Evolutionary conservation across 2,113 vertebrate genomes (phyloP), one percentile per base, ranked within the genome.

Genomic region (Dolichotis patagonum): DNA sequence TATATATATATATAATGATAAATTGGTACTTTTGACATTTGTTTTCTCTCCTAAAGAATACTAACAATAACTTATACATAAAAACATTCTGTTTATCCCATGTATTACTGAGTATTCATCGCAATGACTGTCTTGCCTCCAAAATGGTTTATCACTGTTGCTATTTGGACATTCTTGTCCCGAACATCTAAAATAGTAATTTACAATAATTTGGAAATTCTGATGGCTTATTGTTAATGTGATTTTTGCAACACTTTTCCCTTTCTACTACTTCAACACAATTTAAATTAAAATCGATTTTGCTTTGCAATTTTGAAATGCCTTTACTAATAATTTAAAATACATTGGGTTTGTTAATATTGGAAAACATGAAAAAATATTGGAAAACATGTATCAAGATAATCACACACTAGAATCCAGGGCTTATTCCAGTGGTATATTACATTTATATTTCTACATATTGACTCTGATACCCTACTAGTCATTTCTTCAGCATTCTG

Each of bases 271-370:
- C 49, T 91, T 94, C 85, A 95, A 92, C 84, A 65, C 84, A 93
- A 91, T 95, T 94, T 85, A 87, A 63, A 54, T 80, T 82, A 91
- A 96, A 84, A 63, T 78, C 16, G 10, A 78, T 85, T 82, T 91
- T 84, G 46, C 85, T 95, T 87, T 93, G 5, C 46, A 38, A 58
- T 83, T 80, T 95, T 77, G 41, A 92, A 95, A 90, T 77, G 58
- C 14, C 32, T 54, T 17, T 78, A 22, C 38, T 8, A 69, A 69
- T 93, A 80, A 89, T 69, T 94, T 84, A 81, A 17, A 93, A 38
- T 69, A 69, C 1, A 69, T 2, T 71, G 9, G 35, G 32, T 88
- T 96, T 88, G 38, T 35, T 20, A 93, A 83, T 60, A 69, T 43
- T 97, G 54, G 71, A 84, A 95, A 93, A 41, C 3, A 73, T 20